These are phyloP conservation scores for Caenorhabditis becei DNA, from an alignment of 2,888 invertebrate genomes.

Conservation along the genomic window DNA sequence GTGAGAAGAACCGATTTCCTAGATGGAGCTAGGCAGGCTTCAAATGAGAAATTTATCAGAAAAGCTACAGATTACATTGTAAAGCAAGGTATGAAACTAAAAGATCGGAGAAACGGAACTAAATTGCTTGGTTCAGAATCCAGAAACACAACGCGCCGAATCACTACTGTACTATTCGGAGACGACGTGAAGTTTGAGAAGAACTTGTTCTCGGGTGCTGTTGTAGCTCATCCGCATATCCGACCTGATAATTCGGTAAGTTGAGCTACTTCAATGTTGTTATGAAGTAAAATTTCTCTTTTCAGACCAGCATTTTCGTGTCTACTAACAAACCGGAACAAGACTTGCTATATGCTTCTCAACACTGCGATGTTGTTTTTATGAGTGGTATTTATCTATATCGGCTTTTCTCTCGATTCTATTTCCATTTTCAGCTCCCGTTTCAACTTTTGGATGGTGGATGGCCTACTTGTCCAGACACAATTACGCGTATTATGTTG, in stretches of 20 bases:
- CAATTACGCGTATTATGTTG: constrained; percentile 39
- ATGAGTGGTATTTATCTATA: background rate
- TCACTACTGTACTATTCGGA: background rate
- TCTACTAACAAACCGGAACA: background rate
- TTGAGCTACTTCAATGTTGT: background rate
- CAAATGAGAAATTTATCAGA: background rate
- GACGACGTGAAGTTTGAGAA: background rate
- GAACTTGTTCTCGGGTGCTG: background rate
- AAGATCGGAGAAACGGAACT: no score
- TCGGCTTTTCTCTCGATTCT: background rate
- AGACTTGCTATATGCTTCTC: background rate
- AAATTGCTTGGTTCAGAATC: no score
- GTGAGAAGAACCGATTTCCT: background rate
- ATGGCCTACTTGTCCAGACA: constrained; percentile 51
- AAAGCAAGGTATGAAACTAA: background rate
- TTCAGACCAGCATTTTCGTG: background rate
- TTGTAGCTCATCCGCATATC: background rate
- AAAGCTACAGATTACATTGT: background rate
- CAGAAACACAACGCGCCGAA: background rate
- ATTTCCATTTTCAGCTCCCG: constrained; percentile 38
- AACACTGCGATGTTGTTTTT: background rate
- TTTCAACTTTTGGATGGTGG: constrained; percentile 66
- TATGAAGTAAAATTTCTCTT: no score
- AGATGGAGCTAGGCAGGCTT: background rate
- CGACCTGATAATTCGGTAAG: background rate